Evolutionary conservation across 2,888 invertebrate genomes (phyloP).

Genomic region (Helobdella robusta): DNA sequence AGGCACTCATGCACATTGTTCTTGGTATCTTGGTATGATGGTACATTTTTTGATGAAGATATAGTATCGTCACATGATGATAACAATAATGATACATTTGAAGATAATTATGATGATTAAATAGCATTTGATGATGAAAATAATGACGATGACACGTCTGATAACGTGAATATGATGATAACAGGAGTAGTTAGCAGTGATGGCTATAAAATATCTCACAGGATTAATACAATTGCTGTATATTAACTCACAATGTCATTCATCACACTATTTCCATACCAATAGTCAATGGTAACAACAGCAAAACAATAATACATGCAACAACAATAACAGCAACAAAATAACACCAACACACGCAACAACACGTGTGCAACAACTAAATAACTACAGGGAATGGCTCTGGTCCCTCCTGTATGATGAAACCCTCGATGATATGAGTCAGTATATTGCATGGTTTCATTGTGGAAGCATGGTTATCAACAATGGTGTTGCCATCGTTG

Average conservation of each 20-base stretch:
- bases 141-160: too few relatives aligned
- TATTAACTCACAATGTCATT: neutral
- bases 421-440: slow-evolving; percentile 91
- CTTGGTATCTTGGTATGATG: slow-evolving; percentile 14
- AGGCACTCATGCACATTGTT: slow-evolving; percentile 9
- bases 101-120: too few relatives aligned
- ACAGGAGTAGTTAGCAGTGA: too few relatives aligned
- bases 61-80: neutral
- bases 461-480: too few relatives aligned
- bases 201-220: neutral
- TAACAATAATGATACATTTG: too few relatives aligned
- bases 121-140: too few relatives aligned
- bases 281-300: neutral
- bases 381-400: slow-evolving; percentile 52
- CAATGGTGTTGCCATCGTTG: too few relatives aligned
- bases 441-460: too few relatives aligned
- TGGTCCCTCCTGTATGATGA: slow-evolving; percentile 80
- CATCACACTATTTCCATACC: neutral
- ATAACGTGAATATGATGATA: too few relatives aligned
- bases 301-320: neutral
- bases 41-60: neutral
- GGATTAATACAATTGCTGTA: neutral
- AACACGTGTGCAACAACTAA: neutral
- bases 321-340: too few relatives aligned
- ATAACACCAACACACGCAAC: too few relatives aligned